phyloP scores from a whole-genome alignment of 2,888 invertebrate genomes.

The Monopis laevigella region DNA sequence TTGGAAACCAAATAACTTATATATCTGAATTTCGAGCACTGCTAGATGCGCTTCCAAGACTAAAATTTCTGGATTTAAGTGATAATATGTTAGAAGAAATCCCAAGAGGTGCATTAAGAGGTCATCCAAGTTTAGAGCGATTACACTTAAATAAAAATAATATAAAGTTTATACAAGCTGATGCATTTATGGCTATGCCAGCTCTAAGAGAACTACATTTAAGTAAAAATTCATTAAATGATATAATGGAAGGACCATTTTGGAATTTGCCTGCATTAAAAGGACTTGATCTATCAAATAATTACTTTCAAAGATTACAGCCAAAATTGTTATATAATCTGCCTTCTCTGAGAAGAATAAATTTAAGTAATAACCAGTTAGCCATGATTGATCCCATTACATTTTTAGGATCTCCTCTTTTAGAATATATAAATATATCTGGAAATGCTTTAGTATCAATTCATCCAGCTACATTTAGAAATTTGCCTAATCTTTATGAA shows the following conservation, averaged over 20 bases:
- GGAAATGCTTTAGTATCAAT: conserved; percentile 75
- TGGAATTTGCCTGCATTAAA: conserved; percentile 88
- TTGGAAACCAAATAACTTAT: conserved; percentile 79
- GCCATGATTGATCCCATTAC: conserved; percentile 76
- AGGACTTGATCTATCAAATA: conserved; percentile 82
- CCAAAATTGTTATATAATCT: conserved; percentile 77
- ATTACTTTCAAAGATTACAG: conserved; percentile 77
- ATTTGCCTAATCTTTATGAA: conserved; percentile 79
- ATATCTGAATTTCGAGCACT: conserved; percentile 78
- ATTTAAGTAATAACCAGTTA: conserved; percentile 79
- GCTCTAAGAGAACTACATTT: conserved; percentile 83
- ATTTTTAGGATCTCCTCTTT: conserved; percentile 74
- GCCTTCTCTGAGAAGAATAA: conserved; percentile 78
- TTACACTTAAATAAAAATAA: conserved; percentile 83
- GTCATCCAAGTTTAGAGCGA: conserved; percentile 82
- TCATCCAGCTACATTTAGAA: conserved; percentile 81
- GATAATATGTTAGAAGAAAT: conserved; percentile 80
- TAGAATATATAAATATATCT: conserved; percentile 85
- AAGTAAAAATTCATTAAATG: conserved; percentile 83
- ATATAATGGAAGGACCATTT: conserved; percentile 76
- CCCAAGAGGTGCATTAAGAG: conserved; percentile 79
- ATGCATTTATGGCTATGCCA: conserved; percentile 85
- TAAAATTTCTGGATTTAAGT: conserved; percentile 82
- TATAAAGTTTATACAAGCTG: conserved; percentile 77
- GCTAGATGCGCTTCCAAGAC: conserved; percentile 78